Base-by-base conservation (phyloP, 2,888 invertebrate genomes). In the Athripsodes cinereus region DNA sequence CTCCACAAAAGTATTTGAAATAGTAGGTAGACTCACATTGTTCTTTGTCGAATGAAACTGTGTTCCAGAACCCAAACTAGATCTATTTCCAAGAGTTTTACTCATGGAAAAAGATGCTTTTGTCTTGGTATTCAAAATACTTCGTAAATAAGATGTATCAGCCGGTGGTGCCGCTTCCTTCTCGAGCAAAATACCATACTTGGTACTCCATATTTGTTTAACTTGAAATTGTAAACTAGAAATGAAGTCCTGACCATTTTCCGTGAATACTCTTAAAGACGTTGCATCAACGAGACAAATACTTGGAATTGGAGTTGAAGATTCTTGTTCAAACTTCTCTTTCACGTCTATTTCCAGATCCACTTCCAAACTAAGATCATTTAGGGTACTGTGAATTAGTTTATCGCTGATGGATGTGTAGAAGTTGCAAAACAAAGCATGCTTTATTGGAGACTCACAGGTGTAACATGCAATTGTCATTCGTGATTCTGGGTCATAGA, bases 101-200 rank as follows among this genome's bases (percentile, higher is more conserved):
- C 26, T 19, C 5, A 48, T 34, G 1, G 55, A 57, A 19, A 53
- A 20, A 31, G 53, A 49, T 19, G 26, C 40, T 19, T 55, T 57
- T 10, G 57, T 53, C 22, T 51, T 55, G 11, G 53, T 59, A 49
- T 56, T 56, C 20, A 52, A 26, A 8, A 53, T 40, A 22, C 40
- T 49, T 10, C 50, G 58, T 19, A 55, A 31, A 40, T 52, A 59
- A 0, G 78, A 74, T 59, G 73, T 72, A 18, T 48, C 26, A 3
- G 34, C 18, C 2, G 73, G 57, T 0, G 73, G 70, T 2, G 72
- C 69, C 1, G 81, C 78, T 58, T 84, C 81, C 64, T 88, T 88
- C 72, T 95, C 94, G 64, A 96, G 75, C 49, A 96, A 72, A 31
- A 96, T 80, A 2, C 96, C 96, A 74, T 86, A 92, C 68, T 87